phyloP scores from a whole-genome alignment of 2,113 vertebrate species.

The Stegostoma tigrinum region DNA sequence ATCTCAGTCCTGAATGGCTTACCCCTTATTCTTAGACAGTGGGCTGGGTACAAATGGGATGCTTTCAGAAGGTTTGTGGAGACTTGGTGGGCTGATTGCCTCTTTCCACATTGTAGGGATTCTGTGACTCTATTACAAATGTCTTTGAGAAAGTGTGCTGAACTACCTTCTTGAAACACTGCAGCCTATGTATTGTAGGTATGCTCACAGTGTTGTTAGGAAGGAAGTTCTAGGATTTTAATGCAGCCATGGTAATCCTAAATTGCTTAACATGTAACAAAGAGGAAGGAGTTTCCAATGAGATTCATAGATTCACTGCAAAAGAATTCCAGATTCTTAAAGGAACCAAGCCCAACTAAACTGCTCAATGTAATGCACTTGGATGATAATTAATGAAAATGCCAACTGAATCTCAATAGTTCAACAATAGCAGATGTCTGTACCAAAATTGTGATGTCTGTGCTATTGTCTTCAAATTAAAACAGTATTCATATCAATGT shows the following conservation, averaged over 20 bases:
- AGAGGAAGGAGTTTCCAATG: neutral
- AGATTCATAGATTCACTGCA: neutral
- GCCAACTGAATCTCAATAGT: neutral
- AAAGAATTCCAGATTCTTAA: neutral
- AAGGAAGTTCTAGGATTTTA: neutral
- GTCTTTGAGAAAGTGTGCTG: neutral
- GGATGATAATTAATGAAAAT: neutral
- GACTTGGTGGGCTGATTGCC: too few species aligned
- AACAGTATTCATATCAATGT: neutral
- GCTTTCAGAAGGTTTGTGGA: too few species aligned
- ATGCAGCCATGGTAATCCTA: neutral
- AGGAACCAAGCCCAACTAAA: neutral
- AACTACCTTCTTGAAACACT: neutral
- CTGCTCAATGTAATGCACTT: neutral
- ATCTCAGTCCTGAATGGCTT: too few species aligned
- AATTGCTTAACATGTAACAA: neutral
- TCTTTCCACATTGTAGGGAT: too few species aligned
- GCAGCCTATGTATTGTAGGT: neutral
- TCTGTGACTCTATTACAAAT: neutral
- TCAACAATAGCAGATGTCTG: neutral
- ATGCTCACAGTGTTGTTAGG: neutral
- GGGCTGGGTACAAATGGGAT: too few species aligned
- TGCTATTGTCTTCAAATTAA: neutral
- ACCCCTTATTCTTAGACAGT: too few species aligned
- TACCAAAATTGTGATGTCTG: neutral